phyloP scores from a whole-genome alignment of 2,888 invertebrate genomes.

The Volucella zonaria region DNA sequence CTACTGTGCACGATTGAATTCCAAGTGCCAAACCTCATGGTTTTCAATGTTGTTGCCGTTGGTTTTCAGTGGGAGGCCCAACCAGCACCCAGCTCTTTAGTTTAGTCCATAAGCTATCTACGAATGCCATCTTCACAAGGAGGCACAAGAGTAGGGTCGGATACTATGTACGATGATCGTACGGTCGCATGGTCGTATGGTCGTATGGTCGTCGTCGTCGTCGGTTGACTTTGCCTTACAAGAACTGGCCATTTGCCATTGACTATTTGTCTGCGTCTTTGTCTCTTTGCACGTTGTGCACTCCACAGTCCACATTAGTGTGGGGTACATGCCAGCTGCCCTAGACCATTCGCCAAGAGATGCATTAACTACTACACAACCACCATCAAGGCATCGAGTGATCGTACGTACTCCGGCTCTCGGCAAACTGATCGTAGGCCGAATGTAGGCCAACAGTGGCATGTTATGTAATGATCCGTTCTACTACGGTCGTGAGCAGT shows the following conservation, averaged over 20 bases:
- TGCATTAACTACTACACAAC: constrained; percentile 56
- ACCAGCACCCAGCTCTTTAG: constrained; percentile 36
- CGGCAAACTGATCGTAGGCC: constrained; percentile 46
- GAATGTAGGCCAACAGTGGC: constrained; percentile 74
- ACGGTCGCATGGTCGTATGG: too few relatives aligned
- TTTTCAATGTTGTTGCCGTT: constrained; percentile 25
- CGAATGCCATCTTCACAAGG: constrained; percentile 28
- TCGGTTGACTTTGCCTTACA: constrained; percentile 10
- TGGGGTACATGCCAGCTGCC: constrained; percentile 53
- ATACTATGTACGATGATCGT: too few relatives aligned
- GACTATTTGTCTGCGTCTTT: constrained; percentile 51
- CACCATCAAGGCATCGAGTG: constrained; percentile 24
- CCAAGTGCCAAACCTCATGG: constrained; percentile 26
- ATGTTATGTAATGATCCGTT: constrained; percentile 73
- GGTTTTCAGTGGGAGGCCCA: constrained; percentile 56
- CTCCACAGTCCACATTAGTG: not conserved
- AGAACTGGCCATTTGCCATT: constrained; percentile 66
- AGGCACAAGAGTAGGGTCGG: constrained; percentile 31
- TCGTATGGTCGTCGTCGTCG: not conserved
- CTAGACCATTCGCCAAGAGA: constrained; percentile 69
- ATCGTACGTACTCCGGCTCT: constrained; percentile 36
- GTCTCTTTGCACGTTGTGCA: constrained; percentile 13
- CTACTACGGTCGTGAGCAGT: constrained; percentile 70
- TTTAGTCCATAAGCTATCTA: constrained; percentile 23
- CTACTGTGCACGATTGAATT: constrained; percentile 51